phyloP scores from a whole-genome alignment of 2,888 invertebrate genomes.

The Notodonta ziczac region DNA sequence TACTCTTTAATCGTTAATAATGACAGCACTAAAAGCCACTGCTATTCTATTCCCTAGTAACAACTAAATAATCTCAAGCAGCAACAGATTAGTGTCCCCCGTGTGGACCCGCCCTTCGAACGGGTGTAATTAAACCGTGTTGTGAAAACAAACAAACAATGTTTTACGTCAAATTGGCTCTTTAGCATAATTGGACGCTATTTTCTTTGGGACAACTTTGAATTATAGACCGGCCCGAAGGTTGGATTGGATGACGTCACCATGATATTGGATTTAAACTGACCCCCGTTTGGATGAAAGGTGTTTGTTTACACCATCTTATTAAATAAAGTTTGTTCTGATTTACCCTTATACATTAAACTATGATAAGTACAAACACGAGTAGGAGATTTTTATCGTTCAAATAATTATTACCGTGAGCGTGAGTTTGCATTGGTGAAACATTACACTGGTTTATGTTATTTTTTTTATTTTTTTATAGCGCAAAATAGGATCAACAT shows the following conservation, averaged over 20 bases:
- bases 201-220: slow-evolving; percentile 57
- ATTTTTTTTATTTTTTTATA: too few relatives aligned
- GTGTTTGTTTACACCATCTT: background rate
- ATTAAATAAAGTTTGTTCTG: too few relatives aligned
- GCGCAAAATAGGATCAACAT: too few relatives aligned
- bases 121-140: slow-evolving; percentile 60
- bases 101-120: slow-evolving; percentile 27
- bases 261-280: slow-evolving; percentile 31
- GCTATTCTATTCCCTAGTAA: too few relatives aligned
- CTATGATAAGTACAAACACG: too few relatives aligned
- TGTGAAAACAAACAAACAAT: slow-evolving; percentile 62
- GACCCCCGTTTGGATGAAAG: background rate
- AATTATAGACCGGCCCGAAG: slow-evolving; percentile 42
- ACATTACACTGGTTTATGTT: too few relatives aligned
- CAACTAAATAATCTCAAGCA: background rate
- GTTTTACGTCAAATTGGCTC: slow-evolving; percentile 59
- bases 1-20: too few relatives aligned
- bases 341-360: too few relatives aligned
- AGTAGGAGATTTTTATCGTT: too few relatives aligned
- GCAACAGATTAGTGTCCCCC: background rate
- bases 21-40: too few relatives aligned
- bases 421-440: too few relatives aligned
- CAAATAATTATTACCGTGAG: too few relatives aligned
- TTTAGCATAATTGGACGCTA: slow-evolving; percentile 66
- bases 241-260: slow-evolving; percentile 28